phyloP scores from a whole-genome alignment of 2,888 invertebrate genomes.

The Phymatocera aterrima region DNA sequence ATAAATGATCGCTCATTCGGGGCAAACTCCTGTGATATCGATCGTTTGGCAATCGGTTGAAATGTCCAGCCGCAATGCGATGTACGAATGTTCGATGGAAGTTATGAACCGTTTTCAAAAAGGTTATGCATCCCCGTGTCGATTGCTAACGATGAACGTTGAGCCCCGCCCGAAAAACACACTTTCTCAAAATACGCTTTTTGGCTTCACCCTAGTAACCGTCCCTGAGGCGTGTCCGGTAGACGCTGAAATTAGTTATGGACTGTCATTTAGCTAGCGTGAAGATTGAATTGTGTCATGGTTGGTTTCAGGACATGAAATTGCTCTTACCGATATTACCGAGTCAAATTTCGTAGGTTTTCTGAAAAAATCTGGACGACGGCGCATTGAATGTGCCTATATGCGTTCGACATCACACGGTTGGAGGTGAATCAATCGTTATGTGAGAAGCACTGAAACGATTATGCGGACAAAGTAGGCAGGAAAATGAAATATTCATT shows the following conservation, averaged over 20 bases:
- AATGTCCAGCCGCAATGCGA: not conserved
- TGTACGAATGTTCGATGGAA: not conserved
- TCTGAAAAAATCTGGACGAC: not conserved
- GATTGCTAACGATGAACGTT: not conserved
- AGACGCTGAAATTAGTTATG: slow-evolving; percentile 32
- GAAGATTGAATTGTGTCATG: slow-evolving; percentile 24
- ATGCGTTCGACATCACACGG: too few relatives aligned
- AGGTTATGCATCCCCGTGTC: not conserved
- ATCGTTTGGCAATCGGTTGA: too few relatives aligned
- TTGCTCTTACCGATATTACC: slow-evolving; percentile 7
- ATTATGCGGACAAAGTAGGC: slow-evolving; percentile 3
- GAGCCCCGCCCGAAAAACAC: not conserved
- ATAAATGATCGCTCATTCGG: too few relatives aligned
- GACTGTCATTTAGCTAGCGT: slow-evolving; percentile 9
- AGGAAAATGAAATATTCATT: not conserved
- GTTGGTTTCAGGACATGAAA: slow-evolving; percentile 26
- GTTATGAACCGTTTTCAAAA: not conserved
- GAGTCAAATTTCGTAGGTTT: slow-evolving; percentile 2
- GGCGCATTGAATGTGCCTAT: not conserved
- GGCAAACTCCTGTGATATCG: too few relatives aligned
- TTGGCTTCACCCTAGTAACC: not conserved
- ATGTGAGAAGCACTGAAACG: not conserved
- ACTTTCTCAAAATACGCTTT: not conserved
- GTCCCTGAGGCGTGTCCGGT: not conserved
- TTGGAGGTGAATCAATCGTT: not conserved